Percentiles rank a stretch among this genome's conserved stretches.
Evolutionary conservation across 1,140 invertebrate species (phyloP).

Genomic region (Caerostris darwini): DNA sequence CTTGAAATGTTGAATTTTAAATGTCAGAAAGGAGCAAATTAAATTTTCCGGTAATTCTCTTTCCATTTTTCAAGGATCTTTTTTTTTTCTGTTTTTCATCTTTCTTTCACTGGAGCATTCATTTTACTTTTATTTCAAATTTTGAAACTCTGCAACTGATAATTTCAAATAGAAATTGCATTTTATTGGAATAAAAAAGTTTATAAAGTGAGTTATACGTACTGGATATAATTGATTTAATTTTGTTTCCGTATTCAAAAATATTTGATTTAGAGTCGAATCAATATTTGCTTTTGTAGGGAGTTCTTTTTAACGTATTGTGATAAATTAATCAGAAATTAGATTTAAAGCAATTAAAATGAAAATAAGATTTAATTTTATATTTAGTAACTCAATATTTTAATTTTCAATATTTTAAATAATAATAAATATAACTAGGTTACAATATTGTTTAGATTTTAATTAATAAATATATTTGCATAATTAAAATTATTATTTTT

Average conservation of each 20-base stretch:
- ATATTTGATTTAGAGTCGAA: conserved; percentile 40
- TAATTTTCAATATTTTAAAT: no score
- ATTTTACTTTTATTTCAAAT: conserved; percentile 1
- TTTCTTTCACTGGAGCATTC: background rate
- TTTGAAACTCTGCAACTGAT: conserved; percentile 2
- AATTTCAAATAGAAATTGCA: background rate
- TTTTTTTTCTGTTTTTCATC: conserved; percentile 21
- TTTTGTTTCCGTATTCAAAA: conserved; percentile 23
- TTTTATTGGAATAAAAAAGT: background rate
- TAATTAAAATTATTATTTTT: no score
- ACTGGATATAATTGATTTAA: conserved; percentile 63
- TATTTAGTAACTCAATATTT: no score
- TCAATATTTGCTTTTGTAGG: no score
- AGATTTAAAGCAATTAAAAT: no score
- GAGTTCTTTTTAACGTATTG: no score
- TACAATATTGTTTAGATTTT: no score
- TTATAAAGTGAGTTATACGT: conserved; percentile 62
- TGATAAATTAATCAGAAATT: no score
- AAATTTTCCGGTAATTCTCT: conserved; percentile 71
- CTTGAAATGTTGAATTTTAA: conserved; percentile 75
- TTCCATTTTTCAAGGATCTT: background rate
- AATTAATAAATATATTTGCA: no score
- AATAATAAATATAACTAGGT: no score
- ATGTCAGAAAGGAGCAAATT: conserved; percentile 72
- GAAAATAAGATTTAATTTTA: no score